Base-by-base conservation (phyloP, 2,113 vertebrate genomes). In the Notiomystis cincta region DNA sequence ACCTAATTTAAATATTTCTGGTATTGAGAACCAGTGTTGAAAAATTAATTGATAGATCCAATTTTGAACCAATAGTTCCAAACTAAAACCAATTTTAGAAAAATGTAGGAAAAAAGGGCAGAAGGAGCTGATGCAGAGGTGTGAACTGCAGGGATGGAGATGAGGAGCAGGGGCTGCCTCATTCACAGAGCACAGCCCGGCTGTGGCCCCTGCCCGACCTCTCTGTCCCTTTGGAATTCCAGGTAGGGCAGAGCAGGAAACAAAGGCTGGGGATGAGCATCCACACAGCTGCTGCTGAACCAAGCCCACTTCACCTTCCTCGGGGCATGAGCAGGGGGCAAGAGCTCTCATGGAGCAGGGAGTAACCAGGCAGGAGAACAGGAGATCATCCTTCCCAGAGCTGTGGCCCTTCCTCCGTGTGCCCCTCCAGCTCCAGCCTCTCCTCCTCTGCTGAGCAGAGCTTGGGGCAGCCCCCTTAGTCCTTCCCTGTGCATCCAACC, bases 271-370 rank as follows among this genome's bases (percentile, higher is more conserved):
- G n/a, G 60, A 24, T 40, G 54, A 33, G 20, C 27, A 15, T 7
- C 20, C 10, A 4, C 22, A 35, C 24, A 6, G 45, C 15, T 47
- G 16, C 33, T 23, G 65, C 50, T 77, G 57, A 48, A 9, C 66
- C 57, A 64, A 2, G 6, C 27, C 47, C 18, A 22, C 17, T 40
- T 57, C 51, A 5, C 7, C 28, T 21, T 61, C 9, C 66, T 58
- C 1, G 1, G 69, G 30, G 14, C 16, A 2, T 0, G 4, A 5
- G 14, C 0, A 3, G n/a, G 25, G 22, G 6, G 19, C 45, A 50
- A 64, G 50, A 75, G 23, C 64, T 71, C 33, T 15, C 27, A 7
- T 9, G 2, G 54, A 38, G 72, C 64, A 42, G 67, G 38, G 56
- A 25, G 13, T 3, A 8, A 37, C 19, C 60, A 15, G 44, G 18